These are phyloP conservation scores for Vicugna pacos DNA, from an alignment of 2,113 vertebrate species.

Conservation along the genomic window DNA sequence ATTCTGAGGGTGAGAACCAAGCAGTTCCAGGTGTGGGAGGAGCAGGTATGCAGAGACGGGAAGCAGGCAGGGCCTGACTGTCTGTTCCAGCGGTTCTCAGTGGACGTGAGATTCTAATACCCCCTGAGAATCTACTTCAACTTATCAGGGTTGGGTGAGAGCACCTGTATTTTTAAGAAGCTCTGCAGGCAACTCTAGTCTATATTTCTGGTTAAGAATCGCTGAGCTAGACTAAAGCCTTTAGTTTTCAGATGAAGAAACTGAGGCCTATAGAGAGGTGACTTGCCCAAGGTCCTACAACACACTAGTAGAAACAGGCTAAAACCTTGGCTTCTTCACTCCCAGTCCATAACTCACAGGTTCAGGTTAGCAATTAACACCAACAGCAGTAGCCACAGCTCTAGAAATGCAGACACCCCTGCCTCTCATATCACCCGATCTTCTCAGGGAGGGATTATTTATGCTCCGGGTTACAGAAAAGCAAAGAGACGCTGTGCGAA, in stretches of 20 bases:
- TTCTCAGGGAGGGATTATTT: background rate
- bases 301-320: background rate
- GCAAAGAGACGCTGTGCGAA: background rate
- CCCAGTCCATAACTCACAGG: no score
- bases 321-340: background rate
- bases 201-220: background rate
- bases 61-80: no score
- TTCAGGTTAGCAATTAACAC: background rate
- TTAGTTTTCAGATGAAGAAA: conserved; percentile 33
- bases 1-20: background rate
- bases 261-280: background rate
- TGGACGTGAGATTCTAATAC: background rate
- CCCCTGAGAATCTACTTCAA: background rate
- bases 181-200: background rate
- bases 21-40: background rate
- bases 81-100: background rate
- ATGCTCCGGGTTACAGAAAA: background rate
- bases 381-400: background rate
- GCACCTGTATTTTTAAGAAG: background rate
- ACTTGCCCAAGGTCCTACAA: background rate
- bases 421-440: background rate
- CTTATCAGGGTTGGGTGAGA: background rate
- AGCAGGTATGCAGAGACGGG: background rate
- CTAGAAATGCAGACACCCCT: background rate
- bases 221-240: background rate